A percentile compares a stretch with the other conserved stretches of the same genome.
These are phyloP conservation scores for Neuroterus valhalla DNA, from an alignment of 1,140 invertebrate genomes.

Conservation along the genomic window DNA sequence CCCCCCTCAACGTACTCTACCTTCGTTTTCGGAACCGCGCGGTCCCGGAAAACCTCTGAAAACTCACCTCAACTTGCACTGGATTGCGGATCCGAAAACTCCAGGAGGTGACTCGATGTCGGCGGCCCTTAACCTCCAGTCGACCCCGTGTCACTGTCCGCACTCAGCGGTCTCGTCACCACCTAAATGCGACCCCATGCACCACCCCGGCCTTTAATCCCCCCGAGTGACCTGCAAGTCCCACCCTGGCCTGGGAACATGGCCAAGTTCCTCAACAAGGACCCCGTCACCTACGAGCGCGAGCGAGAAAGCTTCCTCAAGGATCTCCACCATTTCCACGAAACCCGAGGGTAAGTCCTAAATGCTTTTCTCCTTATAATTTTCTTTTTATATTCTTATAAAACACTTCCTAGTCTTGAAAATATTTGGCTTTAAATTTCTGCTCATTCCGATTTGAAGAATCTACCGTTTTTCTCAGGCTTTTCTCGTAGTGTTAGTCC, in stretches of 20 bases:
- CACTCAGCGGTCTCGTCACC: constrained; percentile 56
- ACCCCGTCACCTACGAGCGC: constrained; percentile 81
- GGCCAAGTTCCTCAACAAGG: constrained; percentile 84
- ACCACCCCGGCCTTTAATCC: constrained; percentile 33
- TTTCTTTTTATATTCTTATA: constrained; percentile 9
- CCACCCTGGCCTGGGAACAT: constrained; percentile 68
- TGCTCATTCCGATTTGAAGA: no score
- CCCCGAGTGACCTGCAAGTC: background rate
- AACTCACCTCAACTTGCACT: background rate
- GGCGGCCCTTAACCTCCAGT: constrained; percentile 57
- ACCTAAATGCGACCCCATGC: constrained; percentile 64
- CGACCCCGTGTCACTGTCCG: constrained; percentile 61
- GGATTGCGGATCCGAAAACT: no score
- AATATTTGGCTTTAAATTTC: background rate
- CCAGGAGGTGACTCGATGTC: constrained; percentile 52
- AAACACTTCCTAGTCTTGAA: background rate
- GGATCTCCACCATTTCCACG: constrained; percentile 89
- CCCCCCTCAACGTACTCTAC: background rate
- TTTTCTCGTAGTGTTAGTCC: no score
- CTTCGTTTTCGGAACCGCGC: constrained; percentile 15
- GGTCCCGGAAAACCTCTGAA: constrained; percentile 4
- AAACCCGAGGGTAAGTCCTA: constrained; percentile 84
- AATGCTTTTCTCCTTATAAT: constrained; percentile 32
- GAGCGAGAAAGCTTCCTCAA: constrained; percentile 85
- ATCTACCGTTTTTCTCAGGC: no score